Evolutionary conservation across 1,140 invertebrate genomes (phyloP), one percentile per base, ranked within the genome.

Genomic region (Pseudachorutes palmiensis): DNA sequence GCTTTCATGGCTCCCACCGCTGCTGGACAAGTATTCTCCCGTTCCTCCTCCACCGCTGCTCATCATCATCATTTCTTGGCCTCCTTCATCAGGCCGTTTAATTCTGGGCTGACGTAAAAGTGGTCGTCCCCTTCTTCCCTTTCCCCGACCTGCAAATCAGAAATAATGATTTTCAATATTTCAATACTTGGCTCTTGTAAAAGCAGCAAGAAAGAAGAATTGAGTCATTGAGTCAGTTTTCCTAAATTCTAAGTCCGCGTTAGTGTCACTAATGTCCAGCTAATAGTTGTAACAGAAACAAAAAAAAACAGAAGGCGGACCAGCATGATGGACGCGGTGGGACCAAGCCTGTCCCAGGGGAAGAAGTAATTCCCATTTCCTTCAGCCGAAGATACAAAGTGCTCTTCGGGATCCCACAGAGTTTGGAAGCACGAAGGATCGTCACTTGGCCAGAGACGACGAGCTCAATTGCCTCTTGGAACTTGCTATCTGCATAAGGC

Each of bases 81-180:
- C 62, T 70, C 70, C 68, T 68, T 61, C 62, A 9, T 71, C 32
- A 77, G 76, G 70, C 85, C 85, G 69, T 78, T 87, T 87, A 41
- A 88, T 82, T 29, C 85, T 78, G 2, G 82, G 83, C 70, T 88
- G 86, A 29, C 86, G 79, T 75, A 86, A 85, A 1, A 87, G 75
- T 29, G 85, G 79, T 16, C 84, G 78, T 65, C 83, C 81, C 32
- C 66, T 59, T 51, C 70, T 28, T 49, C 66, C 64, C 49, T 45
- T 63, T 1, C 31, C 22, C 9, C 48, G 5, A 2, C 57, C 55
- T 49, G 24, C 36, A 48, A 55, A 55, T 16, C 24, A 30, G n/a
- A 29, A 64, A 64, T 49, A 33, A 16, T 9, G 58, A 14, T 12
- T 26, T 14, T 57, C 26, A 12, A 5, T n/a, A 14, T 57, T 57